phyloP scores from a whole-genome alignment of 2,888 invertebrate genomes.

The Drosophila sordidapex region DNA sequence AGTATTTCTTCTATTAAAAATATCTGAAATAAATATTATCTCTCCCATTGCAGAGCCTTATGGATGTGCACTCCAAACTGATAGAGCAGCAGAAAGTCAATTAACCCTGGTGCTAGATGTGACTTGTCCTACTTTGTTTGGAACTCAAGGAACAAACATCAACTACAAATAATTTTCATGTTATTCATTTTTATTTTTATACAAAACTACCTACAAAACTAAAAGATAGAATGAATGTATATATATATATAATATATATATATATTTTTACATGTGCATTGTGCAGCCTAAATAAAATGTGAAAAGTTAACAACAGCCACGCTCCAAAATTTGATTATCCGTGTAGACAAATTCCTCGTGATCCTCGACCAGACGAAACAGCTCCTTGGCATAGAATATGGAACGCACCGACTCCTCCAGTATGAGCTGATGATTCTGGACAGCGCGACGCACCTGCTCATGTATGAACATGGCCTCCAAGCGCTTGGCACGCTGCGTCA shows the following conservation, averaged over 20 bases:
- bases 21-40: not conserved
- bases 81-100: slow-evolving; percentile 86
- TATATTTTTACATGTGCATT: not conserved
- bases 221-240: slow-evolving; percentile 9
- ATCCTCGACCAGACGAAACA: slow-evolving; percentile 64
- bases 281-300: not conserved
- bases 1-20: not conserved
- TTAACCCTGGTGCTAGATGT: slow-evolving; percentile 4
- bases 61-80: slow-evolving; percentile 93
- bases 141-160: slow-evolving; percentile 1
- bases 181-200: slow-evolving; percentile 25
- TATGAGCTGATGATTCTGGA: slow-evolving; percentile 57
- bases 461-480: slow-evolving; percentile 68
- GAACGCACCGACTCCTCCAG: slow-evolving; percentile 75
- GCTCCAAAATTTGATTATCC: slow-evolving; percentile 36
- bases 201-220: slow-evolving; percentile 15
- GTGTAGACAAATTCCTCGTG: slow-evolving; percentile 54
- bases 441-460: slow-evolving; percentile 63
- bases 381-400: slow-evolving; percentile 70
- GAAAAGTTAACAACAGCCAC: slow-evolving; percentile 2
- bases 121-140: not conserved
- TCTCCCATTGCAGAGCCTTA: slow-evolving; percentile 88
- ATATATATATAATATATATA: slow-evolving; percentile 20
- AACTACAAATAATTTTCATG: slow-evolving; percentile 1
- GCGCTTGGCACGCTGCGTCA: slow-evolving; percentile 69